A percentile compares a stretch with the other conserved stretches of the same genome.
These are phyloP conservation scores for Xanthia icteritia DNA, from an alignment of 2,888 invertebrate genomes.

Conservation along the genomic window DNA sequence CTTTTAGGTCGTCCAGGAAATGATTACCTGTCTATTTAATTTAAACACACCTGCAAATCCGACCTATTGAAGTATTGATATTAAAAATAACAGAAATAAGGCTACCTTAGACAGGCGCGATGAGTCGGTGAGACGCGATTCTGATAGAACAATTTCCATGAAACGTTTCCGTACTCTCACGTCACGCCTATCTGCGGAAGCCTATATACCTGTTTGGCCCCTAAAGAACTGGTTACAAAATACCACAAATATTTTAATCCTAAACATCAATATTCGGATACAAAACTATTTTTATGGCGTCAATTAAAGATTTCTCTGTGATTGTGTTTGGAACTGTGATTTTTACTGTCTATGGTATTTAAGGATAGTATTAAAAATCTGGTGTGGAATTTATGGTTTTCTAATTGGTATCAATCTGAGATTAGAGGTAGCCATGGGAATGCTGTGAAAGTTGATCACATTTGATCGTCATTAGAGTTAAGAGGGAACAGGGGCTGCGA, in stretches of 20 bases:
- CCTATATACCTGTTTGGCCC: conserved; percentile 21
- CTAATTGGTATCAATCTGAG: conserved; percentile 26
- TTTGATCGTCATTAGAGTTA: background rate
- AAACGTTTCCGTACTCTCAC: background rate
- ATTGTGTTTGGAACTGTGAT: conserved; percentile 31
- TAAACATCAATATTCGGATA: conserved; percentile 21
- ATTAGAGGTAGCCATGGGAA: background rate
- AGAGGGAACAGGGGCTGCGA: too few relatives aligned
- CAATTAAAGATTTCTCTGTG: conserved; percentile 56
- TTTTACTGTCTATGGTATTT: conserved; percentile 37
- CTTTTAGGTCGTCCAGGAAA: conserved; percentile 2
- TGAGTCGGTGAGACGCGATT: background rate
- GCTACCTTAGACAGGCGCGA: background rate
- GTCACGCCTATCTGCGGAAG: background rate
- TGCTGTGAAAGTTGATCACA: conserved; percentile 21
- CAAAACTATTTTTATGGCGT: conserved; percentile 49
- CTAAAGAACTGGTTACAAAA: conserved; percentile 35
- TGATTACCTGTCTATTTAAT: background rate
- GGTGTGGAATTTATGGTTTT: conserved; percentile 37
- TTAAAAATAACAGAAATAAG: conserved; percentile 8
- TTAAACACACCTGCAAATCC: conserved; percentile 16
- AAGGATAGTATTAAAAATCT: conserved; percentile 23
- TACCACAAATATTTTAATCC: conserved; percentile 34
- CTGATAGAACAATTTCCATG: background rate
- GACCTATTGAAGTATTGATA: conserved; percentile 1